A percentile compares a stretch with the other conserved stretches of the same genome.
Evolutionary conservation across 2,113 vertebrate genomes (phyloP).

Genomic region (Oncorhynchus kisutch): DNA sequence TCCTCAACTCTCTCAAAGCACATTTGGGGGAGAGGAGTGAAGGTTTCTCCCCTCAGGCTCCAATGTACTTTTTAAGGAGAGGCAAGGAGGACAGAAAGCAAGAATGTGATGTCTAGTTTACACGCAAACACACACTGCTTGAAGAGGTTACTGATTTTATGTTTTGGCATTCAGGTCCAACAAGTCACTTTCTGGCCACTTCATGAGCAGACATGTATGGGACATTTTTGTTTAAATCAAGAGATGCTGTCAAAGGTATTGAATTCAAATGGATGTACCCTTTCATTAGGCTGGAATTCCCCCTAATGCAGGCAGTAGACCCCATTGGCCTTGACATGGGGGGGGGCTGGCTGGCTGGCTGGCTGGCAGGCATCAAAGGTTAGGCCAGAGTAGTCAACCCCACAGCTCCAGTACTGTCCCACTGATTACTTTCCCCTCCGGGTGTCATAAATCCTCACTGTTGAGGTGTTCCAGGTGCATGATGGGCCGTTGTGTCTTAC

Average conservation of each 20-base stretch:
- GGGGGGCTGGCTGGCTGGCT: too few relatives aligned
- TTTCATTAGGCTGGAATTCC: constrained; percentile 60
- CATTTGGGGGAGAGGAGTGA: neutral
- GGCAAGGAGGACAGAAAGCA: too few relatives aligned
- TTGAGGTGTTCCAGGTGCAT: constrained; percentile 39
- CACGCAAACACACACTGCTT: too few relatives aligned
- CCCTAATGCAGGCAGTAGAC: constrained; percentile 44
- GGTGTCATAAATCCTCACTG: constrained; percentile 45
- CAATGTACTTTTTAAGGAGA: too few relatives aligned
- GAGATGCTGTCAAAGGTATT: neutral
- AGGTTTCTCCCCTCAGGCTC: too few relatives aligned
- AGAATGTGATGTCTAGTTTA: too few relatives aligned
- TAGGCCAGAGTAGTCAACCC: constrained; percentile 38
- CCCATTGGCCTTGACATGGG: constrained; percentile 35
- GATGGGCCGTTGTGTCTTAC: constrained; percentile 20
- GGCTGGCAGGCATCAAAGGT: constrained; percentile 53
- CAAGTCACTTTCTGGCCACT: too few relatives aligned
- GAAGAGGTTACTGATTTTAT: too few relatives aligned
- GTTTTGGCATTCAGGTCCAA: too few relatives aligned
- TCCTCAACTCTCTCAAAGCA: constrained; percentile 9
- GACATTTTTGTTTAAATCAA: too few relatives aligned
- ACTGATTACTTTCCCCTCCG: constrained; percentile 46
- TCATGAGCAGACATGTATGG: neutral
- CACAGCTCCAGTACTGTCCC: constrained; percentile 43
- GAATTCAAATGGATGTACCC: constrained; percentile 18